A percentile compares a stretch with the other conserved stretches of the same genome.
These are phyloP conservation scores for Petrocephalus sullivani DNA, from an alignment of 2,797 vertebrate species.

Conservation along the genomic window DNA sequence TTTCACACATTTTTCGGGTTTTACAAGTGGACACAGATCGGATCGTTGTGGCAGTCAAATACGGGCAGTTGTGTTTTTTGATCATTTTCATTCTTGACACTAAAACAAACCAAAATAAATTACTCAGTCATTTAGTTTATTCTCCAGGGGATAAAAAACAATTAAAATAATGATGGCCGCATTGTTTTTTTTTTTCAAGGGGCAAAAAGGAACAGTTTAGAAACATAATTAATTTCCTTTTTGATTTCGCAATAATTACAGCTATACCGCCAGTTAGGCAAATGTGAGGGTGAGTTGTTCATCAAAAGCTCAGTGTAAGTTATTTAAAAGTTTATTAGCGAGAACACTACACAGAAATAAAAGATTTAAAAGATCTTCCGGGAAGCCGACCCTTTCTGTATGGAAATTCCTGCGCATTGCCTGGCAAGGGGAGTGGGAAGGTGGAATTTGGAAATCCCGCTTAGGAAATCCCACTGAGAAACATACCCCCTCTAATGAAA, in stretches of 20 bases:
- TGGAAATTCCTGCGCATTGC: slow-evolving; percentile 23
- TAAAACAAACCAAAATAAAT: background rate
- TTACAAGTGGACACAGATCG: background rate
- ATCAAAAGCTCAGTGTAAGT: background rate
- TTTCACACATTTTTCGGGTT: background rate
- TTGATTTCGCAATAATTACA: background rate
- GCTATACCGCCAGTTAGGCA: background rate
- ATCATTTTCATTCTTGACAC: background rate
- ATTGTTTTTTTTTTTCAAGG: background rate
- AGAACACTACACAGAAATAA: background rate
- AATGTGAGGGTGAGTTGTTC: background rate
- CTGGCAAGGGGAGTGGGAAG: background rate
- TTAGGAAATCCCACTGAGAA: slow-evolving; percentile 40
- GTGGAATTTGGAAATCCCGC: slow-evolving; percentile 33
- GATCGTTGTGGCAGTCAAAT: background rate
- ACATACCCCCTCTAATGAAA: background rate
- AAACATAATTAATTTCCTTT: background rate
- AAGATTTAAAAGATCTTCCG: background rate
- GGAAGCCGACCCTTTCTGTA: background rate
- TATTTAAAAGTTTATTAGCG: background rate
- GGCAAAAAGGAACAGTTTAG: background rate
- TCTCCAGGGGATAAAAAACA: background rate
- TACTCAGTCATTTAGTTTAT: background rate
- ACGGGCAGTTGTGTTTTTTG: background rate
- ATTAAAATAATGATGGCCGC: background rate